Evolutionary conservation across 2,113 vertebrate genomes (phyloP), one percentile per base, ranked within the genome.

Genomic region (Coreoperca whiteheadi): DNA sequence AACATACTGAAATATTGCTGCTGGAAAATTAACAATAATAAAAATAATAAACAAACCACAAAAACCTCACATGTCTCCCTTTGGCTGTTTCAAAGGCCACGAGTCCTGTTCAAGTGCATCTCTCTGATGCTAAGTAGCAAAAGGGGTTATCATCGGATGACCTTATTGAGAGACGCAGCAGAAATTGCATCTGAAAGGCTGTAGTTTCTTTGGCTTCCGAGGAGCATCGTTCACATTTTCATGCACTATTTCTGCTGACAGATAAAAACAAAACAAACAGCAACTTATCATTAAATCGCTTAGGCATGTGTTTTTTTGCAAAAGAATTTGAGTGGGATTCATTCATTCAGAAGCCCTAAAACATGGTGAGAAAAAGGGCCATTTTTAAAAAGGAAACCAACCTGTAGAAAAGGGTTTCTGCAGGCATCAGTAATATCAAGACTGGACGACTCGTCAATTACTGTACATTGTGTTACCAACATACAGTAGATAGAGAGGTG

Each of bases 401-500:
- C 4, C 2, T 34, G 32, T 34, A 34, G n/a, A 30, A 10, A 63
- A 23, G 21, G 1, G 15, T 46, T 46, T 37, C 34, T n/a, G 18
- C 18, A 67, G 5, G 37, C 43, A 41, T 12, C 25, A 60, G 43
- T 21, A 14, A 30, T 50, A 50, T 72, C 41, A 14, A 16, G 50
- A 51, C 43, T 25, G 54, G n/a, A 14, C 8, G 68, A 61, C 25
- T 74, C 4, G 37, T 72, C 20, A 48, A 2, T 80, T 67, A 60
- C 56, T 77, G 46, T 67, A 66, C 53, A 66, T 67, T 60, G 18
- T 76, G 61, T 48, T 48, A 63, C 66, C 12, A 63, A 16, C 21
- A 3, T 70, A 54, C 53, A 48, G 60, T 46, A 56, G 37, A 60
- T 30, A 41, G n/a, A 74, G 46, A 67, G 59, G 53, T 37, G 7